A percentile compares a stretch with the other conserved stretches of the same genome.
These are phyloP conservation scores for Rhinichthys osculus DNA, from an alignment of 2,797 vertebrate genomes.

Conservation along the genomic window DNA sequence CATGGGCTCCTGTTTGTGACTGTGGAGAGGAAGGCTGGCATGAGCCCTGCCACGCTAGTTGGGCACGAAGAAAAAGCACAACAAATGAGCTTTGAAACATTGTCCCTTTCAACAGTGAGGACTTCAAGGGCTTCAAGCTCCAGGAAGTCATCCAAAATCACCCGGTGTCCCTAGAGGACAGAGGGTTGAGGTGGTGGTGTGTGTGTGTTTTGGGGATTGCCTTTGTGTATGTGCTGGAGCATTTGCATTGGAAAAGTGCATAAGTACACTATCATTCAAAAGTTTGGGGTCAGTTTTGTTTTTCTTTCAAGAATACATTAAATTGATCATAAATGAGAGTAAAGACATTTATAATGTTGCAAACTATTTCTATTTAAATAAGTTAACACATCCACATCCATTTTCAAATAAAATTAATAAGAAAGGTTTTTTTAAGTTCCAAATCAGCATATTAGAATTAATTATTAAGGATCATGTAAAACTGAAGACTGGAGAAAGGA, in stretches of 20 bases:
- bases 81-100: slow-evolving; percentile 75
- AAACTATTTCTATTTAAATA: not conserved
- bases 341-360: not conserved
- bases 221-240: slow-evolving; percentile 53
- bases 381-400: too few relatives aligned
- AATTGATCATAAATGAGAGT: not conserved
- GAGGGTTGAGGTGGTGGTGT: slow-evolving; percentile 66
- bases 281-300: not conserved
- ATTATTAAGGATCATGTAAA: not conserved
- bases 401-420: not conserved
- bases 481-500: not conserved
- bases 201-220: slow-evolving; percentile 44
- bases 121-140: slow-evolving; percentile 75
- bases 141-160: slow-evolving; percentile 74
- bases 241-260: not conserved
- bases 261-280: slow-evolving; percentile 56
- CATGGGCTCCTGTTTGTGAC: slow-evolving; percentile 73
- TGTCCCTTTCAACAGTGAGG: slow-evolving; percentile 71
- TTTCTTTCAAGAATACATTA: not conserved
- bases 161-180: slow-evolving; percentile 57
- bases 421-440: not conserved
- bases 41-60: slow-evolving; percentile 63
- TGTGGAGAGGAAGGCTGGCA: slow-evolving; percentile 67
- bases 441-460: not conserved
- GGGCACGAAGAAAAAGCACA: slow-evolving; percentile 65